Conservation (phyloP, 2,797 vertebrate species). For the Peromyscus eremicus region DNA sequence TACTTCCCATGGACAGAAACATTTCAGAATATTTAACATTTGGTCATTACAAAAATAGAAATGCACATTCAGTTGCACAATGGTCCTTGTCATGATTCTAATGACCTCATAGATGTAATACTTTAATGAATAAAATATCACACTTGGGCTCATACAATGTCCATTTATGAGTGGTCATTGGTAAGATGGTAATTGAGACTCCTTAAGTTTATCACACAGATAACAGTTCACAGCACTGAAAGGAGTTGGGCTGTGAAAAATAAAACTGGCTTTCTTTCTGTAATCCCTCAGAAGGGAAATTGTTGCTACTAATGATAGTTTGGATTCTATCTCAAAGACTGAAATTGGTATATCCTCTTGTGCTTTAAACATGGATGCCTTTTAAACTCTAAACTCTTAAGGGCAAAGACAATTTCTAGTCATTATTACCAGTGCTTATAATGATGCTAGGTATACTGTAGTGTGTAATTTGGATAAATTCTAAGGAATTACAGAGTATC, state of each 20-base stretch:
- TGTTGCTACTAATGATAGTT: neutral
- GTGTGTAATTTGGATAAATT: neutral
- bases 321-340: neutral
- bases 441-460: neutral
- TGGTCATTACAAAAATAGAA: neutral
- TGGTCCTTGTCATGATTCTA: neutral
- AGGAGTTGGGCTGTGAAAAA: neutral
- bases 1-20: neutral
- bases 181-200: neutral
- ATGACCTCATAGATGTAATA: neutral
- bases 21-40: neutral
- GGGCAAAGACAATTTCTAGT: neutral
- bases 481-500: neutral
- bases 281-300: neutral
- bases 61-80: neutral
- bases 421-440: neutral
- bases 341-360: neutral
- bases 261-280: neutral
- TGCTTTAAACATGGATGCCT: neutral
- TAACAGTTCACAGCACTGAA: neutral
- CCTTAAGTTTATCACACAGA: neutral
- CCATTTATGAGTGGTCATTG: neutral
- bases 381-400: neutral
- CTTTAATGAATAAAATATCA: neutral
- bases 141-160: neutral